phyloP scores from a whole-genome alignment of 2,113 vertebrate genomes.

The Neofelis nebulosa region DNA sequence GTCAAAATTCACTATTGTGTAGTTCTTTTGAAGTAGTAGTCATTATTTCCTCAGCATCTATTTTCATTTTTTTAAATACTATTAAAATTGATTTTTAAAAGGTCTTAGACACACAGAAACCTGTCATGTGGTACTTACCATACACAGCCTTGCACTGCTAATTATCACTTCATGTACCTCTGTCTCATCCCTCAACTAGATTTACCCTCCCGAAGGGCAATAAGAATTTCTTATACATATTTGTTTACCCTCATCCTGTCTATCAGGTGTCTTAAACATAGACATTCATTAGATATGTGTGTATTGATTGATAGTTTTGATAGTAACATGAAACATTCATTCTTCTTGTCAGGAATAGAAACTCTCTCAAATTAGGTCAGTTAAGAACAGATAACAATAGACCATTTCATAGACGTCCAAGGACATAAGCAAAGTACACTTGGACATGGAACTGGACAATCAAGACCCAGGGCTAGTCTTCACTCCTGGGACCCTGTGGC shows the following conservation, averaged over 20 bases:
- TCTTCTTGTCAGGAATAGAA: background rate
- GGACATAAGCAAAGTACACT: background rate
- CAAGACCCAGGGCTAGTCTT: background rate
- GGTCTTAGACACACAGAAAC: background rate
- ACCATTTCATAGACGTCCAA: background rate
- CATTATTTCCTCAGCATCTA: slow-evolving; percentile 47
- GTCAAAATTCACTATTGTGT: background rate
- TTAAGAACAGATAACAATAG: background rate
- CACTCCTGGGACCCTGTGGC: background rate
- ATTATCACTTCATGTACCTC: background rate
- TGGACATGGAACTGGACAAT: background rate
- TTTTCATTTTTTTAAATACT: slow-evolving; percentile 35
- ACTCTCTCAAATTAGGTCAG: background rate
- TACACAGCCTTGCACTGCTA: background rate
- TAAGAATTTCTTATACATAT: background rate
- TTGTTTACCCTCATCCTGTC: background rate
- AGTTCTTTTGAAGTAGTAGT: slow-evolving; percentile 21
- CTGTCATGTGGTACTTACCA: background rate
- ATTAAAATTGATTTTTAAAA: slow-evolving; percentile 43
- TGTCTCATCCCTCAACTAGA: background rate
- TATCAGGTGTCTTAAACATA: background rate
- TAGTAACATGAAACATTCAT: background rate
- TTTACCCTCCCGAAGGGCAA: background rate
- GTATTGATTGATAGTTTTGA: background rate
- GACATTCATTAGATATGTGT: background rate